These are phyloP conservation scores for Leptopterna dolabrata DNA, from an alignment of 2,888 invertebrate genomes.

Conservation along the genomic window DNA sequence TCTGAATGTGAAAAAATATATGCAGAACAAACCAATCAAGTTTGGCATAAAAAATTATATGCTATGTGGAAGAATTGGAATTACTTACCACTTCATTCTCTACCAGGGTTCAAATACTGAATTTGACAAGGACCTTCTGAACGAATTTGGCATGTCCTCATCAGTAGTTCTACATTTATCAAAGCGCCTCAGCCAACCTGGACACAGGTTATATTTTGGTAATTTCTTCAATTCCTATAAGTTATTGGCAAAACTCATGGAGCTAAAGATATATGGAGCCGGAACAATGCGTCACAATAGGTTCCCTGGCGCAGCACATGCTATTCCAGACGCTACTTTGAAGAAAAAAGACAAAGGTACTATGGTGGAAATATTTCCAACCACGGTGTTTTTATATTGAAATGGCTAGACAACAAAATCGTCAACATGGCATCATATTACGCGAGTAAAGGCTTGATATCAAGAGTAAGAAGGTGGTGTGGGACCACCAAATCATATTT, in stretches of 20 bases:
- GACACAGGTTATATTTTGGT: neutral
- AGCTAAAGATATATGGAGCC: neutral
- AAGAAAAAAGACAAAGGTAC: conserved; percentile 15
- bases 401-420: conserved; percentile 62
- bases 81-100: conserved; percentile 61
- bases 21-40: conserved; percentile 61
- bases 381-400: neutral
- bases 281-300: conserved; percentile 52
- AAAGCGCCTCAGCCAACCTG: neutral
- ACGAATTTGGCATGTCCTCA: neutral
- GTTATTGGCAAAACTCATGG: neutral
- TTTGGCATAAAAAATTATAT: conserved; percentile 62
- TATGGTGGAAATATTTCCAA: neutral
- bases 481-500: conserved; percentile 57
- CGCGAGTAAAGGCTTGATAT: conserved; percentile 55
- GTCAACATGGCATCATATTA: conserved; percentile 62
- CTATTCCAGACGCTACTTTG: conserved; percentile 44
- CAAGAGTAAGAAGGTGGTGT: conserved; percentile 59
- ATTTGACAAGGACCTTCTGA: neutral
- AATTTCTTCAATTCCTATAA: neutral
- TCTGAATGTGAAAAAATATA: conserved; percentile 61
- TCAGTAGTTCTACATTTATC: neutral
- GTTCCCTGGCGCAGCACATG: conserved; percentile 35
- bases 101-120: conserved; percentile 61
- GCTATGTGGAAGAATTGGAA: conserved; percentile 60